phyloP scores from a whole-genome alignment of 2,113 vertebrate genomes.

The Dicaeum eximium region DNA sequence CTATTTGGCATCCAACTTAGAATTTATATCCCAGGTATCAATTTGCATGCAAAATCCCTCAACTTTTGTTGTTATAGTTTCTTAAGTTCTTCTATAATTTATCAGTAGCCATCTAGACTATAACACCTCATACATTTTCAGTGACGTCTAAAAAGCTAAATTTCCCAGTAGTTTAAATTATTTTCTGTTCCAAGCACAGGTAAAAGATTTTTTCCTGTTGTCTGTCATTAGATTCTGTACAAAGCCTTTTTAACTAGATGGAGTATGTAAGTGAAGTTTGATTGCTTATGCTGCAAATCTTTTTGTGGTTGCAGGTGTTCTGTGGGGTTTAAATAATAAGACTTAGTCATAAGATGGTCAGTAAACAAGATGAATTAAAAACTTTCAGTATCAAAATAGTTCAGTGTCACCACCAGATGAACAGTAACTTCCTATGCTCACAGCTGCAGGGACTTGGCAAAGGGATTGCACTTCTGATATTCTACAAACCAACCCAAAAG shows the following conservation, averaged over 20 bases:
- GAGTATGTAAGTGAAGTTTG: background rate
- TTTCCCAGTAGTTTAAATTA: conserved; percentile 45
- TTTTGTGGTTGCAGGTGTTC: background rate
- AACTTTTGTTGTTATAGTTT: background rate
- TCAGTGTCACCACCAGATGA: background rate
- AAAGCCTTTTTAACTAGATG: background rate
- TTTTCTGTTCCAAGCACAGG: background rate
- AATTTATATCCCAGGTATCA: background rate
- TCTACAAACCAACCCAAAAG: background rate
- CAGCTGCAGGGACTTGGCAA: background rate
- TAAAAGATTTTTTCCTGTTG: background rate
- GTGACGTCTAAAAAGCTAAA: background rate
- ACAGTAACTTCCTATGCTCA: background rate
- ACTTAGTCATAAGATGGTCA: background rate
- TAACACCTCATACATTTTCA: conserved; percentile 24
- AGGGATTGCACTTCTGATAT: background rate
- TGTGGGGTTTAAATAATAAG: background rate
- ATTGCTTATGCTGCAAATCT: background rate
- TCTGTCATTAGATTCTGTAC: background rate
- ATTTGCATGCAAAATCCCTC: background rate
- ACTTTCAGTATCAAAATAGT: background rate
- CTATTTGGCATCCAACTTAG: background rate
- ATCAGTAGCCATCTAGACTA: background rate
- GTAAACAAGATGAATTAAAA: background rate
- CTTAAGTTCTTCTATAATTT: background rate